Evolutionary conservation across 2,797 vertebrate genomes (phyloP).

Genomic region (Dromococcyx pavoninus): DNA sequence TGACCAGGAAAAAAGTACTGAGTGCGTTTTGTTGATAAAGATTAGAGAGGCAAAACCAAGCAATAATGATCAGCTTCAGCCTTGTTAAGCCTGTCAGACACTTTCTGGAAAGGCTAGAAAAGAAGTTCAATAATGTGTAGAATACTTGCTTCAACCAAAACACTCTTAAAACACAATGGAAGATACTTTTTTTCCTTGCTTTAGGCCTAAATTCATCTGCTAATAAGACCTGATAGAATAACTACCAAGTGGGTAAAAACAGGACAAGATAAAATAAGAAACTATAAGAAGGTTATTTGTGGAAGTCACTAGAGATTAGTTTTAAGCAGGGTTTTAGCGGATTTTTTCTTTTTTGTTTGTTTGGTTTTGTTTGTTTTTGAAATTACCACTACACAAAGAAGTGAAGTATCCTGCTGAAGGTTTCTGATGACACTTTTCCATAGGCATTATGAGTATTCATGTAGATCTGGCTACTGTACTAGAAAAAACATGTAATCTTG

Average conservation of each 20-base stretch:
- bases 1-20: background rate
- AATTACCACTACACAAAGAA: background rate
- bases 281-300: background rate
- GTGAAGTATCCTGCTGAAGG: background rate
- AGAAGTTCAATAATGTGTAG: background rate
- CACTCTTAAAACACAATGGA: background rate
- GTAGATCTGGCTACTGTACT: background rate
- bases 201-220: background rate
- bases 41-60: slow-evolving; percentile 36
- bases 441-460: background rate
- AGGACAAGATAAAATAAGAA: background rate
- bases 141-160: background rate
- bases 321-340: background rate
- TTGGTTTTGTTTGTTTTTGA: background rate
- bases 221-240: background rate
- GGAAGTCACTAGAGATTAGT: background rate
- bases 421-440: background rate
- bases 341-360: background rate
- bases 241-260: background rate
- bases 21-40: background rate
- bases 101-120: slow-evolving; percentile 16
- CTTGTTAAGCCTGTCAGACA: background rate
- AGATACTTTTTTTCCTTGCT: background rate
- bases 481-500: background rate
- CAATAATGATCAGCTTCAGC: slow-evolving; percentile 18